Evolutionary conservation across 1,140 invertebrate genomes (phyloP), one percentile per base, ranked within the genome.

Genomic region (Eumaeus atala): DNA sequence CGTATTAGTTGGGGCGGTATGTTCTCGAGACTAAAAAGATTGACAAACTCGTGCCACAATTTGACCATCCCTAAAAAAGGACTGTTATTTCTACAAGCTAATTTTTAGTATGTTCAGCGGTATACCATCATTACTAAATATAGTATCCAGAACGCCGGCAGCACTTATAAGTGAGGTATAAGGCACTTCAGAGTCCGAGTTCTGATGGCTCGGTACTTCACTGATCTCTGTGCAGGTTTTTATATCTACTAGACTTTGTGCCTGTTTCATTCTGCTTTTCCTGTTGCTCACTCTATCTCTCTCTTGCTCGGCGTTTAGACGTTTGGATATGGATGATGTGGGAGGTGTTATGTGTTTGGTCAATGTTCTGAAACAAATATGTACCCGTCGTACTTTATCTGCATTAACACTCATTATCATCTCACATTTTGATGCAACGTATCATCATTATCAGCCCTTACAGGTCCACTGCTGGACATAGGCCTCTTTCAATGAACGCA

Each of bases 341-440:
- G 87, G 87, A n/a, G 87, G 85, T 8, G 87, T 88, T 64, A 88
- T 87, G 52, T 88, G 85, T 61, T 85, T 88, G 10, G 87, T 88
- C 55, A 88, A 51, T 2, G 87, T 87, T 50, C 87, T 88, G 58
- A 52, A 70, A 73, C 44, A 36, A 14, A 34, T 35, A 48, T 38
- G 12, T 16, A 9, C 7, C 18, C 14, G 2, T 9, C 17, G 7
- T n/a, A n/a, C n/a, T n/a, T n/a, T n/a, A n/a, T n/a, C n/a, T n/a
- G n/a, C 12, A 42, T 8, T 16, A 42, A 12, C 14, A 8, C 9
- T 42, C 12, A 12, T 1, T 16, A 8, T 8, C 40, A 8, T 42
- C 3, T 12, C n/a, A 16, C 3, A 42, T 12, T 4, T n/a, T 12
- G 0, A 17, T 42, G 3, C 21, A 28, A 28, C 6, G 21, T 28